Conservation (phyloP, 2,113 vertebrate species). For the Protobothrops flavoviridis region DNA sequence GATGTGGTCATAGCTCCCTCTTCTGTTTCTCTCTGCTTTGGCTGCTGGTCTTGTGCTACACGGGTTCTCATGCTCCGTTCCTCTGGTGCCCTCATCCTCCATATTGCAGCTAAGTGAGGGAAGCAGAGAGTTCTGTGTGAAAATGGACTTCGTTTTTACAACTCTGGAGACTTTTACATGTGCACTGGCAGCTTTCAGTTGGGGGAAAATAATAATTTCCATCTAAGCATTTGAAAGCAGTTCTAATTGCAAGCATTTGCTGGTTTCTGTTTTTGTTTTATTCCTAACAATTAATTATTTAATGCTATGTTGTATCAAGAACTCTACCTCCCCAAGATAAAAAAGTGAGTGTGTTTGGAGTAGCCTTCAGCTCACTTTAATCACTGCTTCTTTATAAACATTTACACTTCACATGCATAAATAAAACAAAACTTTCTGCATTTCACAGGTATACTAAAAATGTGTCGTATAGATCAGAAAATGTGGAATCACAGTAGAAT, state of each 20-base stretch:
- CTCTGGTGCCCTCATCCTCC: neutral
- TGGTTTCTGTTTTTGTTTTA: neutral
- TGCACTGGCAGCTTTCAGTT: neutral
- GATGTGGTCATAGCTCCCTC: slow-evolving; percentile 17
- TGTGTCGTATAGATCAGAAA: neutral
- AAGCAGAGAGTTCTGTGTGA: neutral
- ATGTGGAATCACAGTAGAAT: neutral
- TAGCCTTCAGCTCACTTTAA: neutral
- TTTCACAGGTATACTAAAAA: neutral
- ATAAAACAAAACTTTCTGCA: neutral
- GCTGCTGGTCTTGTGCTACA: neutral
- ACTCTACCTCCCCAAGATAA: neutral
- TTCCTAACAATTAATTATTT: neutral
- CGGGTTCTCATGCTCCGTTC: neutral
- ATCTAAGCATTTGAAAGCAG: neutral
- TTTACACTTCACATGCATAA: neutral
- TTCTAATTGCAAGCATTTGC: neutral
- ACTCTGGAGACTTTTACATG: neutral
- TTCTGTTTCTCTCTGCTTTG: neutral
- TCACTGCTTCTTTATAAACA: neutral
- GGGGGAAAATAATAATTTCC: neutral
- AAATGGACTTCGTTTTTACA: neutral
- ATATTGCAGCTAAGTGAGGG: neutral
- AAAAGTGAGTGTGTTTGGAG: neutral
- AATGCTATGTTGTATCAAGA: neutral